phyloP scores from a whole-genome alignment of 2,888 invertebrate genomes.

The Agonopterix arenella region DNA sequence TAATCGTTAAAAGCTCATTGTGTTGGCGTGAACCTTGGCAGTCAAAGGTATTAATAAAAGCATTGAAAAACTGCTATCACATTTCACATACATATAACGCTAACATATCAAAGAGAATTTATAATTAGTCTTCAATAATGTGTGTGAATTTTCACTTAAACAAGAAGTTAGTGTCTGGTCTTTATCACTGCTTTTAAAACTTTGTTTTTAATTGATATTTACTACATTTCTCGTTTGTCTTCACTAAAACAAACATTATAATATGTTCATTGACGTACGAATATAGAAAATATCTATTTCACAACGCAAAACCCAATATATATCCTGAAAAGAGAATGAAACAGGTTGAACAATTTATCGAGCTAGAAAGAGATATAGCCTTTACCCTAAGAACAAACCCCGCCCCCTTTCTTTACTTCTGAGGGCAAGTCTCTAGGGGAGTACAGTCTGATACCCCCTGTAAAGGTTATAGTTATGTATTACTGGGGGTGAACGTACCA shows the following conservation, averaged over 20 bases:
- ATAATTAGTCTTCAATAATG: too few species aligned
- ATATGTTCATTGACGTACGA: too few species aligned
- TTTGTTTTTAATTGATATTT: too few species aligned
- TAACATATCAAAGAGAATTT: too few species aligned
- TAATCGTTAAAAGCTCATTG: constrained; percentile 4
- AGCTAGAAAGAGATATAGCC: constrained; percentile 38
- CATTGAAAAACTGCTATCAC: constrained; percentile 6
- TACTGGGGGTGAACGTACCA: constrained; percentile 24
- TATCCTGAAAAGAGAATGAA: constrained; percentile 14
- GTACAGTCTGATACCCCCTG: constrained; percentile 24
- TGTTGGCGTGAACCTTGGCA: constrained; percentile 6
- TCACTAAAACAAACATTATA: too few species aligned
- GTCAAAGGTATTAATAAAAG: constrained; percentile 3
- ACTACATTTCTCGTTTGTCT: too few species aligned
- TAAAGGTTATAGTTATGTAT: constrained; percentile 8
- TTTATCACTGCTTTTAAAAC: constrained; percentile 7
- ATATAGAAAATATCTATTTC: too few species aligned
- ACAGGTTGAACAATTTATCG: constrained; percentile 11
- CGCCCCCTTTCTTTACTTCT: constrained; percentile 48
- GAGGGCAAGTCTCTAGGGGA: constrained; percentile 40
- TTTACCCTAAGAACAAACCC: constrained; percentile 38
- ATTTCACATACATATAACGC: constrained; percentile 4
- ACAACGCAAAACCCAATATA: constrained; percentile 14
- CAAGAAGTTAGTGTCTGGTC: too few species aligned
- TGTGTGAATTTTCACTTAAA: too few species aligned